These are phyloP conservation scores for Eledone cirrhosa DNA, from an alignment of 2,888 invertebrate genomes.

Conservation along the genomic window DNA sequence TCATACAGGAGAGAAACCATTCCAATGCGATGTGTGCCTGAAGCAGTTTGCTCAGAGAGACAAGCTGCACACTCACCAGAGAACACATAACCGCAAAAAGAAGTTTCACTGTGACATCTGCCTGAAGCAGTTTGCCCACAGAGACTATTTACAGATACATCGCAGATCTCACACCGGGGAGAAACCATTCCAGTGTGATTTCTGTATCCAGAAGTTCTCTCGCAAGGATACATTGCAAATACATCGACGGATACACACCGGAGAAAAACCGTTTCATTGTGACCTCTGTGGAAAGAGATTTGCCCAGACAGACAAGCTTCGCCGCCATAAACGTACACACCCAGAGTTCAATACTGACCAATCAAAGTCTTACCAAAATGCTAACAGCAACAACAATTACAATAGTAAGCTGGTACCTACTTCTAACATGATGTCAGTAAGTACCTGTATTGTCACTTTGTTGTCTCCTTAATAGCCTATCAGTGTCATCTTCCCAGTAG, in stretches of 20 bases:
- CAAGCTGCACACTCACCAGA: slow-evolving; percentile 18
- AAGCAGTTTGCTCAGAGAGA: slow-evolving; percentile 15
- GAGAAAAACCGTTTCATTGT: slow-evolving; percentile 22
- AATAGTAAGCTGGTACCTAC: too few relatives aligned
- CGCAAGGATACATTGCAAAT: slow-evolving; percentile 23
- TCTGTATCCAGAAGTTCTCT: slow-evolving; percentile 11
- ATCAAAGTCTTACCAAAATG: background rate
- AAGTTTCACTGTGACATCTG: slow-evolving; percentile 9
- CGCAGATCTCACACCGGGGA: background rate
- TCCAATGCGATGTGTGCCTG: slow-evolving; percentile 23
- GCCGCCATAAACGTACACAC: slow-evolving; percentile 7
- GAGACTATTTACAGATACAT: slow-evolving; percentile 16
- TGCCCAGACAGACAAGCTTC: slow-evolving; percentile 16
- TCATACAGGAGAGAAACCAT: slow-evolving; percentile 18
- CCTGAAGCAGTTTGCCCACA: slow-evolving; percentile 5
- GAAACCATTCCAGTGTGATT: background rate
- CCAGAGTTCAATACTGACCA: background rate
- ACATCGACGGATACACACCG: slow-evolving; percentile 17
- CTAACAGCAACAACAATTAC: background rate
- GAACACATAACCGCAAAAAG: slow-evolving; percentile 8
- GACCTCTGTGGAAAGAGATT: slow-evolving; percentile 17
- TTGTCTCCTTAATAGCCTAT: too few relatives aligned
- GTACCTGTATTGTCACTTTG: too few relatives aligned
- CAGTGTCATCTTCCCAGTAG: too few relatives aligned
- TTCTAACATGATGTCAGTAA: too few relatives aligned